These are phyloP conservation scores for Cyaniris semiargus DNA, from an alignment of 2,888 invertebrate genomes.

Conservation along the genomic window DNA sequence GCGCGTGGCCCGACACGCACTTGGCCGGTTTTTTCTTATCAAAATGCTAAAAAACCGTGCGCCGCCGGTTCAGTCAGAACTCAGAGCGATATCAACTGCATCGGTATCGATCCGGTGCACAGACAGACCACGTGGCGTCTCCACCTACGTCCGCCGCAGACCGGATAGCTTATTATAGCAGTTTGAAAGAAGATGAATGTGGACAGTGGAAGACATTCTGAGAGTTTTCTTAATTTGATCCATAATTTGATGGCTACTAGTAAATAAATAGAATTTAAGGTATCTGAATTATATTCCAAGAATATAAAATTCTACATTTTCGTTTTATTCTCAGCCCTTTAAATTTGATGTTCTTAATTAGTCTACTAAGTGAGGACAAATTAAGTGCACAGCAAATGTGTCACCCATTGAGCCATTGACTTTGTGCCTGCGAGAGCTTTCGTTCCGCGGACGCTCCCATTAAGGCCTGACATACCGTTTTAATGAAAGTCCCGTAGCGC, in stretches of 20 bases:
- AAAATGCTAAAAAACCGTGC: neutral
- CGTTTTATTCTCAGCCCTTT: too few species aligned
- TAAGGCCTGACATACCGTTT: conserved; percentile 52
- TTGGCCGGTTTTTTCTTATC: too few species aligned
- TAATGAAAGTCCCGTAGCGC: conserved; percentile 64
- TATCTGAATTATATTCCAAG: too few species aligned
- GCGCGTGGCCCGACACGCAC: too few species aligned
- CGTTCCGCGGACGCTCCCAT: conserved; percentile 5
- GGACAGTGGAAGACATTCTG: neutral
- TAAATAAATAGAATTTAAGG: too few species aligned
- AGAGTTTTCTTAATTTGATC: neutral
- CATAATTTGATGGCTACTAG: neutral
- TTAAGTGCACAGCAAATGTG: neutral
- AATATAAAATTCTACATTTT: too few species aligned
- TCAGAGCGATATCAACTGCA: conserved; percentile 39
- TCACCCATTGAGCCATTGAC: conserved; percentile 13
- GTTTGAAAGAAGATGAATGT: neutral
- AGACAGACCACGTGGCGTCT: conserved; percentile 41
- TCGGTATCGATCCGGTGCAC: conserved; percentile 40
- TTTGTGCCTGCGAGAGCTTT: conserved; percentile 16
- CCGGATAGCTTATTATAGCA: too few species aligned
- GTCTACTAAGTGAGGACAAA: neutral
- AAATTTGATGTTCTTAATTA: neutral
- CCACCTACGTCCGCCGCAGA: conserved; percentile 35
- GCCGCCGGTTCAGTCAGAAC: neutral